phyloP scores from a whole-genome alignment of 2,113 vertebrate species.

The Cepphus grylle region DNA sequence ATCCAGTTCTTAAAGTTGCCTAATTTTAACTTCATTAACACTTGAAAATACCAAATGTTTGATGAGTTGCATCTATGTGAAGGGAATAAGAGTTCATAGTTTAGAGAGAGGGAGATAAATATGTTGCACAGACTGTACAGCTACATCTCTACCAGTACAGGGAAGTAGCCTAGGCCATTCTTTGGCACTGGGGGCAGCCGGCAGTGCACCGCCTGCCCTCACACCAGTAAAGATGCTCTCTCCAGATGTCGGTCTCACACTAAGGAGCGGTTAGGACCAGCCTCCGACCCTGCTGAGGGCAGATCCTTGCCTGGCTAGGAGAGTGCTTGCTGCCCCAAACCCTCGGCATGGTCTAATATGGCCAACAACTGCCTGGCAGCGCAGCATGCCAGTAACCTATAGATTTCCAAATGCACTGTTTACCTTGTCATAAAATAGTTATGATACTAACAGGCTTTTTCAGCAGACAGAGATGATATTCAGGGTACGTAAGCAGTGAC shows the following conservation, averaged over 20 bases:
- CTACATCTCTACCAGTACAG: not conserved
- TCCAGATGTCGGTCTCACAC: too few species aligned
- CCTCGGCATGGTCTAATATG: accelerated
- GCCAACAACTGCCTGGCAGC: not conserved
- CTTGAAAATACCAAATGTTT: not conserved
- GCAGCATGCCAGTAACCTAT: accelerated
- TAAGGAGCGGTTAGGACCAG: not conserved
- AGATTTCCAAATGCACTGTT: not conserved
- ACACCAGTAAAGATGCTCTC: accelerated
- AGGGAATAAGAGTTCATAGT: not conserved
- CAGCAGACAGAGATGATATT: not conserved
- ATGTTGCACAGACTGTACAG: not conserved
- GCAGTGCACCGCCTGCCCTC: too few species aligned
- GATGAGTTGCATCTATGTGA: not conserved
- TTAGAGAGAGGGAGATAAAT: not conserved
- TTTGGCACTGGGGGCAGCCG: not conserved
- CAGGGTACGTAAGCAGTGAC: slow-evolving; percentile 3
- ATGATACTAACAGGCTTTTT: not conserved
- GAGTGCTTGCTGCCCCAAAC: not conserved
- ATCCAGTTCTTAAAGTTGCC: not conserved
- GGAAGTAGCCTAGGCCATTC: not conserved
- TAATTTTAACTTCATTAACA: not conserved
- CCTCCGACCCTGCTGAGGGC: accelerated
- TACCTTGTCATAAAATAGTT: not conserved
- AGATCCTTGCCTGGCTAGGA: not conserved